These are phyloP conservation scores for Liodrosophila aerea DNA, from an alignment of 2,888 invertebrate genomes.

Conservation along the genomic window DNA sequence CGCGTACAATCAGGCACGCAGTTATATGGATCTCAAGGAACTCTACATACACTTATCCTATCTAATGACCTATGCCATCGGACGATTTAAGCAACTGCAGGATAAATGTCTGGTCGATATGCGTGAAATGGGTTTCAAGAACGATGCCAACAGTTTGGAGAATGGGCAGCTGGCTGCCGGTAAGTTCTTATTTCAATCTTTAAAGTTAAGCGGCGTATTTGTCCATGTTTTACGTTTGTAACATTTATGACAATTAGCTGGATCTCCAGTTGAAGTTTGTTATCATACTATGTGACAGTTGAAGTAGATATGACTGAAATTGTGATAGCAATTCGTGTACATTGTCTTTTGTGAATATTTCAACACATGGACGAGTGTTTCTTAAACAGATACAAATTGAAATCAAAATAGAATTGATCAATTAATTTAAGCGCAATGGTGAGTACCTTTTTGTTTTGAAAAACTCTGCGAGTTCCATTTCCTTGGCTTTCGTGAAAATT, in stretches of 20 bases:
- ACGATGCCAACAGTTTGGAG: slow-evolving; percentile 81
- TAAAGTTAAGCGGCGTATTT: no score
- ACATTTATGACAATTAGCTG: no score
- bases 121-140: slow-evolving; percentile 81
- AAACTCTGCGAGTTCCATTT: slow-evolving; percentile 76
- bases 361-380: slow-evolving; percentile 67
- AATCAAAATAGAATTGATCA: slow-evolving; percentile 11
- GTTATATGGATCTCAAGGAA: slow-evolving; percentile 81
- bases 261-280: no score
- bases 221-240: no score
- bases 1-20: slow-evolving; percentile 81
- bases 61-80: slow-evolving; percentile 81
- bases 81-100: slow-evolving; percentile 81
- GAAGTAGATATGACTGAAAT: not conserved
- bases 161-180: slow-evolving; percentile 81
- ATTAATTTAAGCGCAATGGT: slow-evolving; percentile 30
- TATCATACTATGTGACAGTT: not conserved
- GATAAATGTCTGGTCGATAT: slow-evolving; percentile 82
- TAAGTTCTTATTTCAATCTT: slow-evolving; percentile 48
- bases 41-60: slow-evolving; percentile 82
- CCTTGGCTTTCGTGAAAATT: slow-evolving; percentile 58
- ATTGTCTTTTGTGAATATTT: slow-evolving; percentile 72
- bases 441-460: slow-evolving; percentile 60
- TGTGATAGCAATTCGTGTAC: slow-evolving; percentile 17
- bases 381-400: not conserved